Conservation (phyloP, 2,888 invertebrate species). For the Lepidochrysops patricia region DNA sequence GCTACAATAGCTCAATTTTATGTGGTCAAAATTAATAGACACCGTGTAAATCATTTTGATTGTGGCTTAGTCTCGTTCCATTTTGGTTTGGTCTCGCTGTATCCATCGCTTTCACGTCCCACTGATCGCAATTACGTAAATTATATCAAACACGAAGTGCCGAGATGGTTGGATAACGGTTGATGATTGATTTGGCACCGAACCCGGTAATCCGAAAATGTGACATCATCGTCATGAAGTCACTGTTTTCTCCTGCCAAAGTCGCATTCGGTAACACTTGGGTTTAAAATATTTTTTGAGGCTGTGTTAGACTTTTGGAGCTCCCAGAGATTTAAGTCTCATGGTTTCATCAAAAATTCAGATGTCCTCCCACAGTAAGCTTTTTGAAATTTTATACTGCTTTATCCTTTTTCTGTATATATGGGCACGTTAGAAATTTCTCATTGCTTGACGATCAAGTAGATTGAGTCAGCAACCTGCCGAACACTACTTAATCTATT, state of each 20-base stretch:
- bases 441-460: too few relatives aligned
- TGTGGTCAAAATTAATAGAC: too few relatives aligned
- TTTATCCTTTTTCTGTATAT: too few relatives aligned
- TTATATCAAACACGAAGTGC: constrained; percentile 9
- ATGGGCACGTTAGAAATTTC: too few relatives aligned
- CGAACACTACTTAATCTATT: neutral
- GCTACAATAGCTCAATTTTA: too few relatives aligned
- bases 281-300: too few relatives aligned
- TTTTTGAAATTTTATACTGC: too few relatives aligned
- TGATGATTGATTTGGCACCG: neutral
- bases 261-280: neutral
- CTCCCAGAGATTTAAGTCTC: too few relatives aligned
- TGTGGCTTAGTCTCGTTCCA: neutral
- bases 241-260: neutral
- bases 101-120: constrained; percentile 12
- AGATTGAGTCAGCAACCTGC: too few relatives aligned
- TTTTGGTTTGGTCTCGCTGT: neutral
- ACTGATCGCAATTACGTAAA: constrained; percentile 14
- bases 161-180: constrained; percentile 6
- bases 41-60: neutral
- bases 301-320: too few relatives aligned
- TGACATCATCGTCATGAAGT: neutral
- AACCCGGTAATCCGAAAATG: neutral
- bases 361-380: too few relatives aligned
- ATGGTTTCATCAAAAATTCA: too few relatives aligned